A percentile compares a stretch with the other conserved stretches of the same genome.
Evolutionary conservation across 2,888 invertebrate genomes (phyloP).

Genomic region (Drosophila yooni): DNA sequence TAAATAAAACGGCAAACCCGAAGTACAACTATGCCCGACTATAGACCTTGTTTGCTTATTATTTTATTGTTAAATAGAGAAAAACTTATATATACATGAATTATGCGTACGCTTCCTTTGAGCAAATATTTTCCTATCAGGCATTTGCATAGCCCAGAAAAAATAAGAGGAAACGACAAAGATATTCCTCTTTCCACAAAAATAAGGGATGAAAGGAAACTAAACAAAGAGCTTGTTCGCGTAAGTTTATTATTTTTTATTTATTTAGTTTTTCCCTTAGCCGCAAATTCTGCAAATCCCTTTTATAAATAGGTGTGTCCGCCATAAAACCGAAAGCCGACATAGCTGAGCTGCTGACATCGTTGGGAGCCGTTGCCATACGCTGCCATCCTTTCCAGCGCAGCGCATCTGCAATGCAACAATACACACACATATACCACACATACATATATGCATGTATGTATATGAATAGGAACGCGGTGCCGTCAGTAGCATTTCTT

Average conservation of each 20-base stretch:
- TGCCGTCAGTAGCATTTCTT: conserved; percentile 59
- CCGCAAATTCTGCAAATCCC: conserved; percentile 66
- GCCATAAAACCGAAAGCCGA: conserved; percentile 68
- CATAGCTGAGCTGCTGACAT: conserved; percentile 58
- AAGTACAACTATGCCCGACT: neutral
- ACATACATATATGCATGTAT: neutral
- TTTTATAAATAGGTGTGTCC: conserved; percentile 70
- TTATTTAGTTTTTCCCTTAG: conserved; percentile 43
- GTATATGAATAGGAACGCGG: conserved; percentile 28
- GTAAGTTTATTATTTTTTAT: conserved; percentile 35
- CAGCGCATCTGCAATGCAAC: conserved; percentile 54
- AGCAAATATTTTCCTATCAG: conserved; percentile 44
- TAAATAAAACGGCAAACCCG: conserved; percentile 15
- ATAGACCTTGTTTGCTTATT: conserved; percentile 23
- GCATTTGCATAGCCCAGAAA: conserved; percentile 47
- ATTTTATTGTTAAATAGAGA: conserved; percentile 44
- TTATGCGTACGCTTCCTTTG: conserved; percentile 33
- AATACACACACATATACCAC: conserved; percentile 4
- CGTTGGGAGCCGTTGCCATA: conserved; percentile 35
- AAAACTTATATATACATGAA: conserved; percentile 7
- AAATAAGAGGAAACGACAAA: conserved; percentile 30
- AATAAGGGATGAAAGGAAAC: conserved; percentile 17
- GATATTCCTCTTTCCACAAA: conserved; percentile 57
- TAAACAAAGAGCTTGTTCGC: conserved; percentile 56
- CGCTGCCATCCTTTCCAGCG: conserved; percentile 3